phyloP scores from a whole-genome alignment of 2,797 vertebrate genomes.

The Gymnothorax javanicus region DNA sequence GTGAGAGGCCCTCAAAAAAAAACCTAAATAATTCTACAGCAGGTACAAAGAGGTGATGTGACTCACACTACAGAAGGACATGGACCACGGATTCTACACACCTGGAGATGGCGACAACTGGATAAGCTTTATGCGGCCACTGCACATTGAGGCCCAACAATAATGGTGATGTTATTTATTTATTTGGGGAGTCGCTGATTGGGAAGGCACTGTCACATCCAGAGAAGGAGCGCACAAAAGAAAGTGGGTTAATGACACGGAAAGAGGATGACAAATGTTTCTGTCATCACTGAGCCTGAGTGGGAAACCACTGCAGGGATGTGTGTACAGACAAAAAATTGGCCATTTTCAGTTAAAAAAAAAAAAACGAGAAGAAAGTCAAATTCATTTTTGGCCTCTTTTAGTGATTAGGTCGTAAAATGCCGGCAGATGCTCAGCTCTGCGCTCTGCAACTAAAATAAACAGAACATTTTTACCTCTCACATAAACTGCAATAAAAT shows the following conservation, averaged over 20 bases:
- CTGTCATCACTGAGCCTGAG: background rate
- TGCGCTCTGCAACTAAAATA: background rate
- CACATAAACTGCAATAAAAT: background rate
- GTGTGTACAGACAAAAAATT: background rate
- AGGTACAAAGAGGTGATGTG: background rate
- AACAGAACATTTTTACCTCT: background rate
- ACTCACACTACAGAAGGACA: background rate
- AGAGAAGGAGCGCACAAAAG: background rate
- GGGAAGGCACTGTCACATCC: background rate
- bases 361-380: background rate
- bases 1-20: background rate
- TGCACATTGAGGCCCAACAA: no score
- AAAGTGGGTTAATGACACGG: conserved; percentile 7
- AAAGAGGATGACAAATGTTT: background rate
- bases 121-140: no score
- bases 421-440: background rate
- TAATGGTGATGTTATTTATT: background rate
- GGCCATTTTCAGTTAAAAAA: background rate
- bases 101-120: background rate
- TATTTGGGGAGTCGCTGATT: background rate
- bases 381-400: background rate
- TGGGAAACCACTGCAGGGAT: background rate
- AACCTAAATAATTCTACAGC: background rate
- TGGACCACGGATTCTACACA: background rate
- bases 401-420: background rate